Percentiles rank a stretch among this genome's conserved stretches.
Conservation (phyloP, 1,140 invertebrate genomes). For the Cotesia typhae region DNA sequence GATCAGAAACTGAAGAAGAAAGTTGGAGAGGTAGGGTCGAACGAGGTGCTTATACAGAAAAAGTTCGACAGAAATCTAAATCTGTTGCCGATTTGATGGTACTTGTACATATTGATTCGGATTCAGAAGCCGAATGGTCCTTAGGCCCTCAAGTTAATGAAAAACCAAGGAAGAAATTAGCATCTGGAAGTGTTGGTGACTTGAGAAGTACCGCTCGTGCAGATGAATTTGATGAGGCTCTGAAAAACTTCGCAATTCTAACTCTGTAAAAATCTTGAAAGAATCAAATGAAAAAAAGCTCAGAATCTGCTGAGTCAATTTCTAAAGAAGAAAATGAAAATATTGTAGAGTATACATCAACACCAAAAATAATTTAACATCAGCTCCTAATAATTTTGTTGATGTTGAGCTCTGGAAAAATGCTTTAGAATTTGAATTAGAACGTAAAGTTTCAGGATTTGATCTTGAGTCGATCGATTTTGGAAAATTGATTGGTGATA, state of each 20-base stretch:
- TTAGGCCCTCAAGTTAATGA: conserved; percentile 56
- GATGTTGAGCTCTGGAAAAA: conserved; percentile 59
- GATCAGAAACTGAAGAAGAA: conserved; percentile 75
- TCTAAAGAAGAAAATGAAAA: neutral
- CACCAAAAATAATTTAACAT: conserved; percentile 38
- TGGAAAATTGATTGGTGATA: conserved; percentile 39
- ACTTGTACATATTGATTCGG: conserved; percentile 76
- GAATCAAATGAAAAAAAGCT: neutral
- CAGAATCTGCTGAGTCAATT: neutral
- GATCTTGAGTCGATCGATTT: conserved; percentile 47
- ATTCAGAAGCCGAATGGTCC: conserved; percentile 70
- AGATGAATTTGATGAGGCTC: conserved; percentile 68
- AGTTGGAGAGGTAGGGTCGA: conserved; percentile 73
- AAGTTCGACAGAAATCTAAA: conserved; percentile 76
- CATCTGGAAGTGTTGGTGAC: conserved; percentile 69
- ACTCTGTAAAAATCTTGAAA: neutral
- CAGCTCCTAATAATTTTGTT: conserved; percentile 38
- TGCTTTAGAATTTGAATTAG: conserved; percentile 51
- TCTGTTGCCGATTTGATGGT: conserved; percentile 79
- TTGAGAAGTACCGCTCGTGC: conserved; percentile 63
- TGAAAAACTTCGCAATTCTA: conserved; percentile 65
- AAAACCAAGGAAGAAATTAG: conserved; percentile 51
- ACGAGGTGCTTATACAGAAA: conserved; percentile 73
- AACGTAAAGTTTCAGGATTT: conserved; percentile 52
- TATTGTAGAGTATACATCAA: conserved; percentile 20